Evolutionary conservation across 2,797 vertebrate genomes (phyloP).

Genomic region (Pangasius krempfi): DNA sequence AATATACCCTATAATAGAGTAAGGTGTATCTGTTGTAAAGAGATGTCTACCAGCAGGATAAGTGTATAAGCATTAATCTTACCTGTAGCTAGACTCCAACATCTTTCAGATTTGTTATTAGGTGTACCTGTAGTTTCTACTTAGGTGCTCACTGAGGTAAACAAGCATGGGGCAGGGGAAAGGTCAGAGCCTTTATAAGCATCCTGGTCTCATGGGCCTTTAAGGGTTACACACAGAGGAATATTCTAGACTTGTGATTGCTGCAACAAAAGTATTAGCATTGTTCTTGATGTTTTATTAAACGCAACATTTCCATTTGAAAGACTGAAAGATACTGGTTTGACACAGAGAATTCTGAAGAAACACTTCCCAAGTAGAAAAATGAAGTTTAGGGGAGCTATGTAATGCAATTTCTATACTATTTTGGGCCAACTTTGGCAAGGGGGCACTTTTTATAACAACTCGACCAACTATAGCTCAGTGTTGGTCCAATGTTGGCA

Average conservation of each 20-base stretch:
- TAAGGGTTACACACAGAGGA: not conserved
- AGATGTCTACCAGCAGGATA: not conserved
- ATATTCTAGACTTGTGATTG: not conserved
- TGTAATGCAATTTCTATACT: not conserved
- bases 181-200: not conserved
- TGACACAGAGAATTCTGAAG: not conserved
- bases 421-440: not conserved
- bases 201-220: not conserved
- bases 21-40: not conserved
- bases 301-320: not conserved
- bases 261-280: not conserved
- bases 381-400: not conserved
- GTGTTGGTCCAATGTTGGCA: not conserved
- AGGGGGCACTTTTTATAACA: not conserved
- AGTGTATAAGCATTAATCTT: not conserved
- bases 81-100: not conserved
- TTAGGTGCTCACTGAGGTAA: not conserved
- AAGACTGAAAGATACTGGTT: not conserved
- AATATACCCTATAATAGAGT: not conserved
- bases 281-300: not conserved
- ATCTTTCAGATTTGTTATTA: not conserved
- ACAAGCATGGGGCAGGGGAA: not conserved
- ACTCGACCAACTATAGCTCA: not conserved
- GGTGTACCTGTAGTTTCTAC: not conserved
- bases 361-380: not conserved